phyloP scores from a whole-genome alignment of 2,888 invertebrate species.

The Tetropium fuscum region DNA sequence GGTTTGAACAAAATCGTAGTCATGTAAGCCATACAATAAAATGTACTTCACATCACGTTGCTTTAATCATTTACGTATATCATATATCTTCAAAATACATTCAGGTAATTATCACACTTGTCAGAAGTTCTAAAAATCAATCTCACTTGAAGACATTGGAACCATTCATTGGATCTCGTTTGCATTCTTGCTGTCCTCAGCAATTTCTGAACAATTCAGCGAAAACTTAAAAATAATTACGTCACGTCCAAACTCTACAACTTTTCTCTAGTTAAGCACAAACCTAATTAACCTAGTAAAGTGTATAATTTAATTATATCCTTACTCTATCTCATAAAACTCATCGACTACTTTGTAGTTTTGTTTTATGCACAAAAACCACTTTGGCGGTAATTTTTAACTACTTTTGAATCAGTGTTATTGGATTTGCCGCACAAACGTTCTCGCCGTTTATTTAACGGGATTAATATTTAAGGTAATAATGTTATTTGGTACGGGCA shows the following conservation, averaged over 20 bases:
- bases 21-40: too few relatives aligned
- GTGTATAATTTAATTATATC: slow-evolving; percentile 30
- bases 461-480: too few relatives aligned
- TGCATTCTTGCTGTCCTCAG: slow-evolving; percentile 8
- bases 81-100: too few relatives aligned
- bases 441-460: too few relatives aligned
- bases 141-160: not conserved
- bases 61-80: too few relatives aligned
- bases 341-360: slow-evolving; percentile 12
- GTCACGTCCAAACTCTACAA: slow-evolving; percentile 22
- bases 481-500: too few relatives aligned
- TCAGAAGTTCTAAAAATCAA: slow-evolving; percentile 11
- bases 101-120: too few relatives aligned
- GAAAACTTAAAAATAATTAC: slow-evolving; percentile 31
- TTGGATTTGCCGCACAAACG: not conserved
- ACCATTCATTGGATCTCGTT: slow-evolving; percentile 20
- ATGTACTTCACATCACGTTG: too few relatives aligned
- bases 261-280: slow-evolving; percentile 25
- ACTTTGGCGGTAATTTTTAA: slow-evolving; percentile 2
- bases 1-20: too few relatives aligned
- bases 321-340: slow-evolving; percentile 27
- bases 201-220: slow-evolving; percentile 22
- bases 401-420: not conserved
- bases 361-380: slow-evolving; percentile 10
- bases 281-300: slow-evolving; percentile 32